Conservation (phyloP, 2,797 vertebrate genomes). For the Micromesistius poutassou region DNA sequence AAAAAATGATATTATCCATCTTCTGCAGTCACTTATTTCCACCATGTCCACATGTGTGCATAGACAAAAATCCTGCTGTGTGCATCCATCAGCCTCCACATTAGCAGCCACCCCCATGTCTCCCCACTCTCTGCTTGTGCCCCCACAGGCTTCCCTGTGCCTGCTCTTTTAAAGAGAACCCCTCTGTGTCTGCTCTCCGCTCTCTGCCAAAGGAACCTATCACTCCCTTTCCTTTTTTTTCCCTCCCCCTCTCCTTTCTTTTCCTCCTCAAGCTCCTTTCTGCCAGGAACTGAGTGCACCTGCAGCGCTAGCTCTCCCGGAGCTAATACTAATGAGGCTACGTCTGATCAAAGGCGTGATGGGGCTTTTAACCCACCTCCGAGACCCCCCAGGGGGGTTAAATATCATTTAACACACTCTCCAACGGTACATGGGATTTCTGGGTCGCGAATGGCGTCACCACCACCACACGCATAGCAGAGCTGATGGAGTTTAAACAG, state of each 20-base stretch:
- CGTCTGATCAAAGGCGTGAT: conserved; percentile 56
- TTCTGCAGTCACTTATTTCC: conserved; percentile 10
- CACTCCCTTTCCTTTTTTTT: conserved; percentile 28
- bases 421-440: conserved; percentile 21
- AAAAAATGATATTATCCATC: conserved; percentile 13
- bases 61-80: conserved; percentile 11
- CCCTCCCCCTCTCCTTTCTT: background rate
- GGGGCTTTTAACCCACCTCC: conserved; percentile 29
- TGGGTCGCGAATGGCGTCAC: conserved; percentile 5
- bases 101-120: conserved; percentile 32
- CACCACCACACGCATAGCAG: conserved; percentile 23
- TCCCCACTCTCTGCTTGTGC: conserved; percentile 31
- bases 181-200: conserved; percentile 50
- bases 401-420: conserved; percentile 42
- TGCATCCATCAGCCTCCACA: conserved; percentile 35
- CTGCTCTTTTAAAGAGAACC: conserved; percentile 47
- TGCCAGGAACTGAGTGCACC: conserved; percentile 65
- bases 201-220: conserved; percentile 49
- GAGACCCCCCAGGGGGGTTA: conserved; percentile 25
- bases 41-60: conserved; percentile 14
- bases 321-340: conserved; percentile 63
- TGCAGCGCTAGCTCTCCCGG: conserved; percentile 53
- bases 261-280: conserved; percentile 39
- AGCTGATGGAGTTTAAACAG: conserved; percentile 50
- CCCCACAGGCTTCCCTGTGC: conserved; percentile 40